phyloP scores from a whole-genome alignment of 2,113 vertebrate species.

The Boulengeromyrus knoepffleri region DNA sequence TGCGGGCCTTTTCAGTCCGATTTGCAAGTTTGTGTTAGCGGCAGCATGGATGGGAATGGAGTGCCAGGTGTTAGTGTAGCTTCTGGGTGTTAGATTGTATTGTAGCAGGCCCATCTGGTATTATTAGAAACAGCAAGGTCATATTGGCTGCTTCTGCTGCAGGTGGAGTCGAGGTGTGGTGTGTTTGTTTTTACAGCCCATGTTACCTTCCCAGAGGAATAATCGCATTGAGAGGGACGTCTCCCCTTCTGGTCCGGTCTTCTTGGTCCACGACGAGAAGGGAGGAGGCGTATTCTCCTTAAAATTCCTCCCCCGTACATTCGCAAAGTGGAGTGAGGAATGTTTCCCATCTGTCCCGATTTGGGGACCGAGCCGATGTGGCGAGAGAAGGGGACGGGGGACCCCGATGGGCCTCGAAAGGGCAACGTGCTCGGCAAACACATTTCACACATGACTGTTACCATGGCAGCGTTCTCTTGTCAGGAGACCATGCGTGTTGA shows the following conservation, averaged over 20 bases:
- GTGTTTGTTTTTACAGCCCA: not conserved
- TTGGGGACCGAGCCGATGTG: not conserved
- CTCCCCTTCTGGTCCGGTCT: not conserved
- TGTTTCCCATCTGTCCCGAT: not conserved
- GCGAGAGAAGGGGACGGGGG: not conserved
- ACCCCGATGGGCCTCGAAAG: not conserved
- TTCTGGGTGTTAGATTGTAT: slow-evolving; percentile 15
- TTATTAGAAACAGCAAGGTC: slow-evolving; percentile 7
- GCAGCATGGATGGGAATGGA: not conserved
- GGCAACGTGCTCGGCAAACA: not conserved
- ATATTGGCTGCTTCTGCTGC: not conserved
- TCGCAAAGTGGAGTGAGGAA: not conserved
- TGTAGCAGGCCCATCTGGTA: not conserved
- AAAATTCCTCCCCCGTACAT: not conserved
- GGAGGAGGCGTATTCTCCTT: not conserved
- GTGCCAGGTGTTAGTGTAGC: not conserved
- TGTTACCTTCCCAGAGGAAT: not conserved
- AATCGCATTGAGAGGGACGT: not conserved
- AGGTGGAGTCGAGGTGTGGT: not conserved
- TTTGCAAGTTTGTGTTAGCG: not conserved
- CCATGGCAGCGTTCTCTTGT: not conserved
- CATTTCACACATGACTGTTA: not conserved
- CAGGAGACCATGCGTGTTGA: not conserved
- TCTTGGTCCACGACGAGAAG: not conserved
- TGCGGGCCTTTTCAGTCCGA: not conserved